Base-by-base conservation (phyloP, 2,113 vertebrate genomes). In the Calyptomena viridis region DNA sequence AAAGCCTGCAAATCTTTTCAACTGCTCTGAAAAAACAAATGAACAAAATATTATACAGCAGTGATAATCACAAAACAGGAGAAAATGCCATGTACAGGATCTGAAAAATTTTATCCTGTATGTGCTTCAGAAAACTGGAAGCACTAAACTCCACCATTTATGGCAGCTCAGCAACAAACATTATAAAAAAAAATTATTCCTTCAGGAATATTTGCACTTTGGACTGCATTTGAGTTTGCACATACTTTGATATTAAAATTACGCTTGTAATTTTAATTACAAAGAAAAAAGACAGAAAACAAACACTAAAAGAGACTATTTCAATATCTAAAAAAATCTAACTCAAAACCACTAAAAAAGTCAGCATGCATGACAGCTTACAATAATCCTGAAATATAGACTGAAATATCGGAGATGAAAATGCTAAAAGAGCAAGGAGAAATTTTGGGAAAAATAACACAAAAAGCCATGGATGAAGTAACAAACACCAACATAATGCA, bases 1-100 rank as follows among this genome's bases (percentile, higher is more conserved):
- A 96, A 99, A 99, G 87, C 99, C 98, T 96, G 98, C 98, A 98
- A 99, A 99, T 94, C 99, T 98, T 97, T 98, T 99, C 94, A 99
- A 89, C 62, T 99, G 98, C 79, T 99, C 99, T 99, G 97, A 55
- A 97, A 98, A 98, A 69, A 96, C 88, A 96, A 13, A 6, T 19
- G 98, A 98, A 72, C 96, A 98, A 85, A 92, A 88, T 58, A 83
- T 95, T 94, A 96, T 63, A 95, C 10, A 94, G 52, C 75, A 96
- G 24, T 16, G 46, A 77, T 49, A 93, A 93, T 66, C 64, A 79
- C 11, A 66, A 68, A 84, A 24, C 0, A 4, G 8, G 11, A 58
- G 31, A 62, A 86, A 82, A 79, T 44, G 35, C 5, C 17, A 71
- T 0, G 4, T 17, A 62, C 5, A 27, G 0, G 2, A 67, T 33